These are phyloP conservation scores for Hyposoter didymator DNA, from an alignment of 2,888 invertebrate species.

Conservation along the genomic window DNA sequence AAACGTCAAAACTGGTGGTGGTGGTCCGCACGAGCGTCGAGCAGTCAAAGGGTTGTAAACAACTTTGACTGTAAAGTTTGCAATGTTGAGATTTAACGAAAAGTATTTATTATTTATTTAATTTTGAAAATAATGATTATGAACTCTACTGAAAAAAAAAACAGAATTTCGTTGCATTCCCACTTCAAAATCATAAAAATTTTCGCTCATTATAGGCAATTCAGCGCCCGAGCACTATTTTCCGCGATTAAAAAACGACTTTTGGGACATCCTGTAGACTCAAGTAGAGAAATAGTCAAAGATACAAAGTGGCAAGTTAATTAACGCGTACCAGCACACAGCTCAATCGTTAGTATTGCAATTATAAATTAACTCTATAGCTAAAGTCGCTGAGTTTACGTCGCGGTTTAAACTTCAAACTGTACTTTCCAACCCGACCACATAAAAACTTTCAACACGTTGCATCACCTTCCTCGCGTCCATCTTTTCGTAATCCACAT, in stretches of 20 bases:
- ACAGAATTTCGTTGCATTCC: no score
- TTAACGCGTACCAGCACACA: constrained; percentile 15
- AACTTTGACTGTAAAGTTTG: no score
- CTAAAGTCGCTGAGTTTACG: constrained; percentile 3
- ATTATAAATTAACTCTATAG: constrained; percentile 38
- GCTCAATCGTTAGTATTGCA: constrained; percentile 35
- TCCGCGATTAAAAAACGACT: not conserved
- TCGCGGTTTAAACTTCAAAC: constrained; percentile 12
- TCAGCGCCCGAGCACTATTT: not conserved
- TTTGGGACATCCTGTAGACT: not conserved
- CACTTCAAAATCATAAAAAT: no score
- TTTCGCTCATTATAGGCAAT: no score
- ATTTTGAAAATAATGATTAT: no score
- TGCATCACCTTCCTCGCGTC: constrained; percentile 13
- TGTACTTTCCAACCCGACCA: constrained; percentile 11
- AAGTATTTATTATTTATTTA: no score
- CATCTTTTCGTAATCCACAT: constrained; percentile 14
- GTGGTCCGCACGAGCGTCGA: no score
- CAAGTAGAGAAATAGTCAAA: constrained; percentile 2
- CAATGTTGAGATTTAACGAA: no score
- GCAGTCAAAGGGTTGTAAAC: no score
- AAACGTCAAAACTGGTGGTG: no score
- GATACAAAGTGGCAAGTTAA: constrained; percentile 23
- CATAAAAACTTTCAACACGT: constrained; percentile 13
- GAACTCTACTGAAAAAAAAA: no score